Evolutionary conservation across 2,888 invertebrate species (phyloP), one percentile per base, ranked within the genome.

Genomic region (Lepidonotus clava): DNA sequence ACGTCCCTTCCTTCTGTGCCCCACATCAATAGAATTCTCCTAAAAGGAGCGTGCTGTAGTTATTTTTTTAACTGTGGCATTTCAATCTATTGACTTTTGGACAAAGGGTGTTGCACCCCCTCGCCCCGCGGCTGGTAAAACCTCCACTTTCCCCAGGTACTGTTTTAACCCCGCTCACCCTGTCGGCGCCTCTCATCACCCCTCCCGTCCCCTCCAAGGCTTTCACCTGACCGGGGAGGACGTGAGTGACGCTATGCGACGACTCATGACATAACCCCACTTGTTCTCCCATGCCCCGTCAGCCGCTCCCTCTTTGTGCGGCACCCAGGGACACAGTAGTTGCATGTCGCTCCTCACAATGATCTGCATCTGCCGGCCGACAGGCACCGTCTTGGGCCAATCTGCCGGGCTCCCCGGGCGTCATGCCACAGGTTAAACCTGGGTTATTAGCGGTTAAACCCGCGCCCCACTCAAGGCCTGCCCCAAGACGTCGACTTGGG

Each of bases 381-480:
- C n/a, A n/a, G n/a, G n/a, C n/a, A n/a, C n/a, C n/a, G n/a, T n/a
- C n/a, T n/a, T n/a, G n/a, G n/a, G n/a, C n/a, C n/a, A n/a, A n/a
- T n/a, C 56, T n/a, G 8, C 18, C 56, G n/a, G 56, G 56, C 2
- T 18, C 21, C 4, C n/a, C 2, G 61, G 28, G 14, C 24, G 14
- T 11, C 28, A 61, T 61, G 61, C 28, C 61, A n/a, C 61, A 61
- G 61, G 61, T 53, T 53, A 5, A 53, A 53, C 53, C 53, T n/a
- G n/a, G 53, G 11, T 61, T 61, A 24, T 61, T 61, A 61, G 24
- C 61, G 61, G 61, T 4, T 61, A 61, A 61, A 61, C 61, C 61
- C 61, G 28, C 61, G 4, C 11, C 53, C 14, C 14, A n/a, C n/a
- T n/a, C n/a, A n/a, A n/a, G n/a, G n/a, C n/a, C 28, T 24, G 24